Percentiles rank a stretch among this genome's conserved stretches.
Conservation (phyloP, 2,888 invertebrate genomes). For the Monopis laevigella region DNA sequence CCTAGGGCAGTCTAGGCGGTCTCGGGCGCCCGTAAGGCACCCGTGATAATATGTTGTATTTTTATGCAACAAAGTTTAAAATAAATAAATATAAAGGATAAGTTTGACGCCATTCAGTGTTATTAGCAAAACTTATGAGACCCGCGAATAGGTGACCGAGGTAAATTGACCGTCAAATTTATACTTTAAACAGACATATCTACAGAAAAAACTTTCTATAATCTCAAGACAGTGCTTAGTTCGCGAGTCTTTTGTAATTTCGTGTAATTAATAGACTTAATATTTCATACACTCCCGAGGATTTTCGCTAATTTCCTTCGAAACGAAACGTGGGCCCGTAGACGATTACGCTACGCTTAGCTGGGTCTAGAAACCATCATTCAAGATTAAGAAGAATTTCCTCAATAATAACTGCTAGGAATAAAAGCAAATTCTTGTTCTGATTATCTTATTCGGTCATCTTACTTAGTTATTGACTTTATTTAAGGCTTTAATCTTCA, state of each 20-base stretch:
- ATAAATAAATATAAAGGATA: too few species aligned
- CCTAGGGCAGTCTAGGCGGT: too few species aligned
- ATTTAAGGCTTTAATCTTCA: too few species aligned
- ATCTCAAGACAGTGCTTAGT: constrained; percentile 37
- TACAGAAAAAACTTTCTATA: constrained; percentile 16
- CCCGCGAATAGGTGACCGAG: too few species aligned
- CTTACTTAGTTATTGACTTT: too few species aligned
- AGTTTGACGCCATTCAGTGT: too few species aligned
- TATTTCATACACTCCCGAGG: constrained; percentile 47
- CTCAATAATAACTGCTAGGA: constrained; percentile 11
- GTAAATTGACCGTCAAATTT: background rate
- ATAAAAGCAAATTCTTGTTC: constrained; percentile 14
- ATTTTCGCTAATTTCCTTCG: constrained; percentile 42
- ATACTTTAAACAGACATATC: background rate
- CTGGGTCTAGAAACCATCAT: constrained; percentile 13
- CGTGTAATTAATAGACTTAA: constrained; percentile 50
- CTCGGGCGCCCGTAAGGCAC: too few species aligned
- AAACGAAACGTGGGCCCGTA: constrained; percentile 6
- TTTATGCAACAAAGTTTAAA: too few species aligned
- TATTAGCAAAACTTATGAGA: too few species aligned
- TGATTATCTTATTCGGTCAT: too few species aligned
- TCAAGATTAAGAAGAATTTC: constrained; percentile 13
- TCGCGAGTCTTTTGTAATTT: constrained; percentile 43
- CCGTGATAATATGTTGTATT: too few species aligned
- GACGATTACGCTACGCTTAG: constrained; percentile 3